phyloP scores from a whole-genome alignment of 35 echinoderm and acorn worm species.

The Ptychodera flava region DNA sequence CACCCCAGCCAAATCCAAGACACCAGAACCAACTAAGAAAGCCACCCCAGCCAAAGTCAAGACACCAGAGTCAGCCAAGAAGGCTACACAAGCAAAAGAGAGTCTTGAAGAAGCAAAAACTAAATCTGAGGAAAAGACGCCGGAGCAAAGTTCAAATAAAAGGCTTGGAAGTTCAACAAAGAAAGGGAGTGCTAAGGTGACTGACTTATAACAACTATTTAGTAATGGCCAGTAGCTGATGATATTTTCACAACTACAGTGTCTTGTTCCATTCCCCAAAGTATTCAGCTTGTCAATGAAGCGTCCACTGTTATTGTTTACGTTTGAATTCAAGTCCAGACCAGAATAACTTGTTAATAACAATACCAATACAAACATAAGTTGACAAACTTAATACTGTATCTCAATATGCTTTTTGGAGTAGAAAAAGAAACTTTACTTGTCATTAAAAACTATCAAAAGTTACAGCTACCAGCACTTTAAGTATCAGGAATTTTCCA shows the following conservation, averaged over 20 bases:
- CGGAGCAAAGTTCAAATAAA: too few species aligned
- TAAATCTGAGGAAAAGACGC: neutral
- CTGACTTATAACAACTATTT: neutral
- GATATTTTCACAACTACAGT: too few species aligned
- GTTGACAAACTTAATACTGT: too few species aligned
- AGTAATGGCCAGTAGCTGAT: too few species aligned
- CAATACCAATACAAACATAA: too few species aligned
- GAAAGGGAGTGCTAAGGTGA: constrained; percentile 25
- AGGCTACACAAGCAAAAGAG: neutral
- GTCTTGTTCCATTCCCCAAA: neutral
- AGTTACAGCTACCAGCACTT: too few species aligned
- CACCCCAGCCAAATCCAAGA: neutral
- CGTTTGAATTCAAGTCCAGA: neutral
- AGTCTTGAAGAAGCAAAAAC: constrained; percentile 11
- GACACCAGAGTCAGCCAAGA: neutral
- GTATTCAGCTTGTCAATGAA: neutral
- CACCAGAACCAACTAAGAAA: neutral
- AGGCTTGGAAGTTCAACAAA: constrained; percentile 13
- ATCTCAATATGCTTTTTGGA: too few species aligned
- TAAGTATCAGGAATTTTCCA: too few species aligned
- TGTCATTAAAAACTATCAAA: too few species aligned
- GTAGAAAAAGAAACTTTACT: too few species aligned
- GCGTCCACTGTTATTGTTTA: neutral
- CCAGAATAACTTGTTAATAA: too few species aligned
- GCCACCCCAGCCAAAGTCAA: constrained; percentile 2